Conservation (phyloP, 2,113 vertebrate genomes). For the Neolamprologus falcicula region DNA sequence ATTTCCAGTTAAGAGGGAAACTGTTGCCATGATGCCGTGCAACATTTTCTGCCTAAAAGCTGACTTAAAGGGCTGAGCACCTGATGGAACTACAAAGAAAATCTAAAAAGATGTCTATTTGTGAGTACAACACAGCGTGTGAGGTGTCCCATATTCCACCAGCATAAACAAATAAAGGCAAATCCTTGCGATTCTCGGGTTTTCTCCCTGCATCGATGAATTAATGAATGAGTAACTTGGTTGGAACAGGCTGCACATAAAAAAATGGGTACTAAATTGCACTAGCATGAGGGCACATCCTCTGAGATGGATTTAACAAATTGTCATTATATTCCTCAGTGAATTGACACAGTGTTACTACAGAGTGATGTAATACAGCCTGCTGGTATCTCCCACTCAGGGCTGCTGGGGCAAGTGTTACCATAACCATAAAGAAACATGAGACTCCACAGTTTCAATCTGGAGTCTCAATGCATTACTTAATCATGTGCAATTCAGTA, state of each 20-base stretch:
- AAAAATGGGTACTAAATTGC: background rate
- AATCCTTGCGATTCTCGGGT: background rate
- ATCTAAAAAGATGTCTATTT: background rate
- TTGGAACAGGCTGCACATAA: background rate
- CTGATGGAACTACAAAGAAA: background rate
- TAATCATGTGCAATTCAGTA: background rate
- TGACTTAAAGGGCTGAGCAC: background rate
- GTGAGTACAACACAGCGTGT: background rate
- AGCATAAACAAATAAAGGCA: background rate
- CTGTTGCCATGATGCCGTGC: background rate
- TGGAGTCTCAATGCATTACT: background rate
- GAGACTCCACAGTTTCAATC: background rate
- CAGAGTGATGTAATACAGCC: conserved; percentile 7
- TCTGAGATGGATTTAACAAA: conserved; percentile 23
- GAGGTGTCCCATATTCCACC: background rate
- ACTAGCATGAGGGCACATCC: background rate
- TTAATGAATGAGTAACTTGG: background rate
- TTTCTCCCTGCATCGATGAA: background rate
- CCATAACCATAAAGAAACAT: background rate
- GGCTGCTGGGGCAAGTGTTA: background rate
- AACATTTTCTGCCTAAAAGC: background rate
- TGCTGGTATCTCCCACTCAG: conserved; percentile 1
- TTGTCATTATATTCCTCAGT: background rate
- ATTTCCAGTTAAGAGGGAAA: background rate
- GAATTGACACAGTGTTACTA: conserved; percentile 4